phyloP scores from a whole-genome alignment of 2,888 invertebrate genomes.

The Crossocerus cetratus region DNA sequence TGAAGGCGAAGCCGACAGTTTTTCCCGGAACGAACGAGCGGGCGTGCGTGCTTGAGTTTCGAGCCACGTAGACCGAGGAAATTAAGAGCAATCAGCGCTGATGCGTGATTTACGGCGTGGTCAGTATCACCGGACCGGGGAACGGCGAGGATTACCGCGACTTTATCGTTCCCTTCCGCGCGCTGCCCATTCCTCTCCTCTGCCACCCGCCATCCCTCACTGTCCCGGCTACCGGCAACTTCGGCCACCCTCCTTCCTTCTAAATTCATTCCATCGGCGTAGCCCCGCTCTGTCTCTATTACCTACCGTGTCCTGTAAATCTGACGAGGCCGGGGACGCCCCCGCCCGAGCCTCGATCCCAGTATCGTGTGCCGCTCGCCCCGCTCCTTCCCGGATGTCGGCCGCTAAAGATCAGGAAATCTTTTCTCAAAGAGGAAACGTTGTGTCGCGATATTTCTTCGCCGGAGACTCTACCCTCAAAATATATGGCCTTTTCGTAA shows the following conservation, averaged over 20 bases:
- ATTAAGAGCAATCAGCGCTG: constrained; percentile 69
- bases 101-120: constrained; percentile 63
- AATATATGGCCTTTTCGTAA: too few species aligned
- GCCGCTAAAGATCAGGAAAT: too few species aligned
- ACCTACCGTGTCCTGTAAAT: constrained; percentile 58
- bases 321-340: constrained; percentile 18
- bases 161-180: constrained; percentile 22
- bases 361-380: too few species aligned
- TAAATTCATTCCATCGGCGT: constrained; percentile 62
- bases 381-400: too few species aligned
- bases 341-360: too few species aligned
- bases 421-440: too few species aligned
- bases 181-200: constrained; percentile 9
- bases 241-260: constrained; percentile 8
- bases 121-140: constrained; percentile 41
- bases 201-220: constrained; percentile 9
- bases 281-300: constrained; percentile 62
- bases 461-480: too few species aligned
- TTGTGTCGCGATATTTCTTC: too few species aligned
- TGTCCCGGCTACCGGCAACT: background rate
- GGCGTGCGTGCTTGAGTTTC: constrained; percentile 51
- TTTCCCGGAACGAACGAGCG: background rate
- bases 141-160: constrained; percentile 36
- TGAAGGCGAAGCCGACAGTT: too few species aligned
- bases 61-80: constrained; percentile 63